A percentile compares a stretch with the other conserved stretches of the same genome.
Evolutionary conservation across 23 tunicate species (phyloP).

Genomic region (Corella eumyota): DNA sequence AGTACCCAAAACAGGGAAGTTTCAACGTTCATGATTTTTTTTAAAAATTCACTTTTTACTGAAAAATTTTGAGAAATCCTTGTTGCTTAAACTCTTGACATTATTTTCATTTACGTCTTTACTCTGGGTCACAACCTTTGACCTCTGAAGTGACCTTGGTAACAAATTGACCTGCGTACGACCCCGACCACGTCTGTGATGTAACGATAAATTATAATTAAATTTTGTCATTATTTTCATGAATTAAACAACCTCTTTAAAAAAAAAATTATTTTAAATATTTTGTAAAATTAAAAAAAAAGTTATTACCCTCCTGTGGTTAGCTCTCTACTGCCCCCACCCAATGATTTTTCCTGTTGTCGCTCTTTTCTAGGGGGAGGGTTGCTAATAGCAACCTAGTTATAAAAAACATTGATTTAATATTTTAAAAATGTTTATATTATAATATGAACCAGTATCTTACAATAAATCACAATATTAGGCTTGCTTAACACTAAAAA

Average conservation of each 20-base stretch:
- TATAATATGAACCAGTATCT: not conserved
- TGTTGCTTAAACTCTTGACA: constrained; percentile 24
- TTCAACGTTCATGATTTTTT: too few relatives aligned
- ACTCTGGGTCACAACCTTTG: not conserved
- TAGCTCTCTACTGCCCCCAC: constrained; percentile 15
- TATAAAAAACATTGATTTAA: not conserved
- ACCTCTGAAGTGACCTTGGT: constrained; percentile 30
- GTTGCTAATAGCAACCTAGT: constrained; percentile 88
- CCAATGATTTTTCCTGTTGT: constrained; percentile 1
- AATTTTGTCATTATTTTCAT: not conserved
- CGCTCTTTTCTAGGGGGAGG: constrained; percentile 57
- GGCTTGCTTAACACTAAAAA: not conserved
- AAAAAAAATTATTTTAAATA: not conserved
- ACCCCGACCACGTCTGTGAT: constrained; percentile 60
- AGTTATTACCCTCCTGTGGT: constrained; percentile 21
- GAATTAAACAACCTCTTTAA: not conserved
- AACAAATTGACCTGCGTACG: constrained; percentile 58
- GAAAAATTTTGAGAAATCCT: constrained; percentile 54
- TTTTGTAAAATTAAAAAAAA: not conserved
- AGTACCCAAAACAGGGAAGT: too few relatives aligned
- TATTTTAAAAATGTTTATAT: not conserved
- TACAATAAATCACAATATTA: not conserved
- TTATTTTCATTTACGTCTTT: constrained; percentile 8
- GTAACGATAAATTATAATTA: not conserved
- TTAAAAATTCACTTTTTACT: too few relatives aligned